A percentile compares a stretch with the other conserved stretches of the same genome.
phyloP scores from a whole-genome alignment of 2,888 invertebrate species.

The Hylaea fasciaria region DNA sequence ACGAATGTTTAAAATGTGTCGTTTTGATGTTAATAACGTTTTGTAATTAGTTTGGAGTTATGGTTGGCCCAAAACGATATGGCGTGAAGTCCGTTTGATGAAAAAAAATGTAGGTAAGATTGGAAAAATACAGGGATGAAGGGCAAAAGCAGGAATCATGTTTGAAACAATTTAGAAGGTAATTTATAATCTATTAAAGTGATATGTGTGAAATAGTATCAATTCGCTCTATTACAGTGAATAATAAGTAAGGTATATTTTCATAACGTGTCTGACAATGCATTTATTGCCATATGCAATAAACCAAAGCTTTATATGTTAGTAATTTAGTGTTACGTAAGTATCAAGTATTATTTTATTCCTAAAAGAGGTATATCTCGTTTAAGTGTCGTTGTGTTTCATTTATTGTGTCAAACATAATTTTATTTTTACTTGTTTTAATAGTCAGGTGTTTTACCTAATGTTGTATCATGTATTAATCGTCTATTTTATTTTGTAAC shows the following conservation, averaged over 20 bases:
- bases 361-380: background rate
- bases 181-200: background rate
- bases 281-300: conserved; percentile 8
- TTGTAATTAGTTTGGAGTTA: too few relatives aligned
- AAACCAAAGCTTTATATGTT: conserved; percentile 8
- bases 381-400: background rate
- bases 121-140: conserved; percentile 13
- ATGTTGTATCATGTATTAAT: too few relatives aligned
- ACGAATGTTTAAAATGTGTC: too few relatives aligned
- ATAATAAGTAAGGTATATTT: background rate
- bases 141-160: conserved; percentile 1
- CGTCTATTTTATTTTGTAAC: background rate
- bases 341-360: conserved; percentile 6
- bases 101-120: background rate
- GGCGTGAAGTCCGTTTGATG: background rate
- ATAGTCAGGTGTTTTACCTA: too few relatives aligned
- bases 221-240: conserved; percentile 2
- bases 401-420: too few relatives aligned
- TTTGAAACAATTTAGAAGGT: background rate
- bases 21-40: too few relatives aligned
- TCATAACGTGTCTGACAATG: background rate
- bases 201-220: background rate
- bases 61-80: too few relatives aligned
- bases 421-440: too few relatives aligned
- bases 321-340: background rate